Evolutionary conservation across 1,140 invertebrate species (phyloP).

Genomic region (Fopius arisanus): DNA sequence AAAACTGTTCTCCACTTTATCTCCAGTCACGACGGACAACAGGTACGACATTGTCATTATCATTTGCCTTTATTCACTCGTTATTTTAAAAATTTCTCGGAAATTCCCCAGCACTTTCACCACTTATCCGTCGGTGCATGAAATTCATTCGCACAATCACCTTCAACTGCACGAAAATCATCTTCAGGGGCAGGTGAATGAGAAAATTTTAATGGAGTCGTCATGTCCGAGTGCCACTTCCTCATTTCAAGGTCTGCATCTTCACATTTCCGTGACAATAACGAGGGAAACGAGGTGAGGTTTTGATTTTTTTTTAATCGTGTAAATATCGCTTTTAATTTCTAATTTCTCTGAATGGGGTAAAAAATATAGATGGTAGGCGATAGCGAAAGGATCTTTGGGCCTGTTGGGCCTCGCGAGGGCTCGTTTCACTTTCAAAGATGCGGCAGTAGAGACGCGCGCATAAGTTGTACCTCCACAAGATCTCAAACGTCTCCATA

Average conservation of each 20-base stretch:
- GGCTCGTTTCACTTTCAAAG: constrained; percentile 9
- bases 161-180: not conserved
- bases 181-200: not conserved
- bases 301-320: not conserved
- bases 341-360: not conserved
- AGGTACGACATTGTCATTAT: not conserved
- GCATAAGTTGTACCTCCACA: not conserved
- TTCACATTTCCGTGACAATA: not conserved
- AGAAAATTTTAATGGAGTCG: not conserved
- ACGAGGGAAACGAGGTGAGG: not conserved
- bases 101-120: not conserved
- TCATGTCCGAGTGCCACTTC: not conserved
- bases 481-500: constrained; percentile 19
- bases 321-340: not conserved
- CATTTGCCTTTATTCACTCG: not conserved
- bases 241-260: not conserved
- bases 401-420: not conserved
- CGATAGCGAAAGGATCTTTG: not conserved
- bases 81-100: not conserved
- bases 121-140: not conserved
- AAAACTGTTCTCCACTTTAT: not conserved
- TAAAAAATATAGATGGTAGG: not conserved
- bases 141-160: not conserved
- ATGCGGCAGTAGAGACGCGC: not conserved
- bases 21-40: not conserved